phyloP scores from a whole-genome alignment of 1,140 invertebrate species.

The Panulirus ornatus region DNA sequence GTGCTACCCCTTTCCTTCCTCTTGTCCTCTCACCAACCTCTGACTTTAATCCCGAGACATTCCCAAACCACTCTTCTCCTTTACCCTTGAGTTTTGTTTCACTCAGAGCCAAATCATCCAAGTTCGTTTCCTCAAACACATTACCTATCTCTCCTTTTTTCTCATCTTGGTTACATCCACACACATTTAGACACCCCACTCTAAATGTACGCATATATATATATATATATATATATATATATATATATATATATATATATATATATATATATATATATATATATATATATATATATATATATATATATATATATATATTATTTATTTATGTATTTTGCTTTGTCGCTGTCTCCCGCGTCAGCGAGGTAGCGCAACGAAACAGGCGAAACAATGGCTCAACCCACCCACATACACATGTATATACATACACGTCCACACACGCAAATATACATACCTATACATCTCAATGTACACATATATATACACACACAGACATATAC shows the following conservation, averaged over 20 bases:
- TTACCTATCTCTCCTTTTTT: too few relatives aligned
- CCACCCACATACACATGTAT: background rate
- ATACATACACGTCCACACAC: background rate
- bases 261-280: background rate
- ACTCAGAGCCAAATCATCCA: too few relatives aligned
- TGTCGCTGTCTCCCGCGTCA: too few relatives aligned
- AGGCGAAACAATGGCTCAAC: too few relatives aligned
- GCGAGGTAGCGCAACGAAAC: too few relatives aligned
- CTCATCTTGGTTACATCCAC: too few relatives aligned
- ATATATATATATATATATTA: slow-evolving; percentile 6
- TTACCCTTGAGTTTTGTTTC: too few relatives aligned
- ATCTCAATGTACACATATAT: slow-evolving; percentile 1
- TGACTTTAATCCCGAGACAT: too few relatives aligned
- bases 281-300: slow-evolving; percentile 31
- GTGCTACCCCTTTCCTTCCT: too few relatives aligned
- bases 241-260: background rate
- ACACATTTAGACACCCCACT: slow-evolving; percentile 1
- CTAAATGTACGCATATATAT: background rate
- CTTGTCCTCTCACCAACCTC: too few relatives aligned
- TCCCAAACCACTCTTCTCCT: too few relatives aligned
- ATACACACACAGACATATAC: background rate
- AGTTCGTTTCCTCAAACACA: too few relatives aligned
- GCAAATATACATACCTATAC: background rate
- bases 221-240: slow-evolving; percentile 21
- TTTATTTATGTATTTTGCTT: background rate